Evolutionary conservation across 2,113 vertebrate genomes (phyloP).

Genomic region (Notarius lentiginosus): DNA sequence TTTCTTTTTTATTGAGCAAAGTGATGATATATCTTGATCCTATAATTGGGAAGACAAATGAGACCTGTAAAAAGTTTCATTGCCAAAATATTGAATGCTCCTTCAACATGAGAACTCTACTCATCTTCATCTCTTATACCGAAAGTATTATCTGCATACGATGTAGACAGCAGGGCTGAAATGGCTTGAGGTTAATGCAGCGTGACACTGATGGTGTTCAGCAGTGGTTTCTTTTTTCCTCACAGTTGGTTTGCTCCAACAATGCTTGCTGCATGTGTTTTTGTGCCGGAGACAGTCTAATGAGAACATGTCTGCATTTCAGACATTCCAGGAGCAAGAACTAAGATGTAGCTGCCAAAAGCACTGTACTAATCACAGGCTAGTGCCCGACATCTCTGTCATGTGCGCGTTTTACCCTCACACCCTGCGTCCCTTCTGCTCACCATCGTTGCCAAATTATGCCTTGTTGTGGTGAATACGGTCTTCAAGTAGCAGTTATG

Average conservation of each 20-base stretch:
- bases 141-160: conserved; percentile 7
- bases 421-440: conserved; percentile 8
- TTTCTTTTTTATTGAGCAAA: background rate
- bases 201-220: conserved; percentile 72
- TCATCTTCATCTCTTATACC: background rate
- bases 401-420: conserved; percentile 27
- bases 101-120: background rate
- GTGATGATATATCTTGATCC: background rate
- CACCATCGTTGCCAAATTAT: conserved; percentile 4
- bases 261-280: conserved; percentile 75
- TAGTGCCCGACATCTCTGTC: conserved; percentile 60
- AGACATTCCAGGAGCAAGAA: conserved; percentile 69
- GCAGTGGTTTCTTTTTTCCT: conserved; percentile 73
- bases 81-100: conserved; percentile 27
- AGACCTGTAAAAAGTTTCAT: background rate
- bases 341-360: conserved; percentile 77
- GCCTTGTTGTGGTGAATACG: conserved; percentile 3
- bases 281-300: conserved; percentile 74
- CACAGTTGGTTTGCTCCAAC: conserved; percentile 70
- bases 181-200: conserved; percentile 67
- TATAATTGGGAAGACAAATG: conserved; percentile 2
- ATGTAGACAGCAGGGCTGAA: conserved; percentile 29
- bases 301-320: conserved; percentile 72
- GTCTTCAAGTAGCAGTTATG: conserved; percentile 18
- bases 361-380: conserved; percentile 78